Base-by-base conservation (phyloP, 2,888 invertebrate genomes). In the Plebejus anna region DNA sequence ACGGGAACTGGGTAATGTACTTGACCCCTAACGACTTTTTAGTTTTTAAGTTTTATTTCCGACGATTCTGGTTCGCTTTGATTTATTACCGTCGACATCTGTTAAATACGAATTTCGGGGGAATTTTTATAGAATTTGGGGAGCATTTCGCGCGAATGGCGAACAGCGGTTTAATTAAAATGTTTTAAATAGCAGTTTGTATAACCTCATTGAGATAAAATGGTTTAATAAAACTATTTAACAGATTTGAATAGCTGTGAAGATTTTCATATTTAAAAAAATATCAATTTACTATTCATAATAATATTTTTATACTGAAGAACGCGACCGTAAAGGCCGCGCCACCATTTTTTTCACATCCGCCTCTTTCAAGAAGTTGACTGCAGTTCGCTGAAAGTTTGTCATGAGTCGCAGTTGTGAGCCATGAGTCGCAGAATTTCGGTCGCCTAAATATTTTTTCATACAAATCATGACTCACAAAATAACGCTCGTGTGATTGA, bases 1-100 rank as follows among this genome's bases (percentile, higher is more conserved):
- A 61, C 71, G 79, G 80, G 76, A 76, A 79, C 75, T 79, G 66
- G 78, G 78, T 32, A 51, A 7, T 72, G 47, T 72, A 72, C 73
- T 73, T 73, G 73, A 73, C 73, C 73, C 47, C 55, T 73, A 73
- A 73, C 51, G 73, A 32, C 47, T 28, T 73, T 73, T 55, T 55
- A 73, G 73, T 55, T 73, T 55, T 47, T 22, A 73, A 51, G n/a
- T 72, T 72, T 61, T 66, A 66, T 66, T 36, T 66, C 66, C 36
- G 66, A 66, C 66, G 66, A 66, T 66, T 32, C 66, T 32, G 66
- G 66, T 11, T 9, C 61, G 11, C 59, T n/a, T 66, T 66, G 32
- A 66, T 66, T 66, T 66, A 32, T 66, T 32, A 66, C 32, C 28
- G 66, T 66, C 66, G 66, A 66, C 66, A 66, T 66, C 66, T 66